A percentile compares a stretch with the other conserved stretches of the same genome.
These are phyloP conservation scores for Drosophila baimaii DNA, from an alignment of 1,140 invertebrate genomes.

Conservation along the genomic window DNA sequence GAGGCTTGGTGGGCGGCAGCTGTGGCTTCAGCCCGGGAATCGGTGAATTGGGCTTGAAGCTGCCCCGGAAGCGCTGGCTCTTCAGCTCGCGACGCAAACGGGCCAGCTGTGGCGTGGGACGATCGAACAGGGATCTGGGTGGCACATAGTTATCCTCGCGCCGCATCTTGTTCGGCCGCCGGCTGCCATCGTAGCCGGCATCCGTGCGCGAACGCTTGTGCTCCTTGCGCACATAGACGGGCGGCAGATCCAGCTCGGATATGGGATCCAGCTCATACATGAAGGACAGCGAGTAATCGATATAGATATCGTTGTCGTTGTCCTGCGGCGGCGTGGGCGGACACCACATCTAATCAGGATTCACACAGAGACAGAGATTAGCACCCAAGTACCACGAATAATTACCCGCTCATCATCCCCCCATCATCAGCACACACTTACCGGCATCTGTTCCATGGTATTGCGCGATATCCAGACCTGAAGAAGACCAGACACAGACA, in stretches of 20 bases:
- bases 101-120: constrained; percentile 90
- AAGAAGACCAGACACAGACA: constrained; percentile 7
- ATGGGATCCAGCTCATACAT: constrained; percentile 94
- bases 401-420: constrained; percentile 6
- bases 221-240: constrained; percentile 93
- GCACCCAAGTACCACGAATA: constrained; percentile 7
- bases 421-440: constrained; percentile 86
- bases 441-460: constrained; percentile 90
- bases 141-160: constrained; percentile 91
- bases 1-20: constrained; percentile 86
- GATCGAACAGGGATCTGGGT: constrained; percentile 94
- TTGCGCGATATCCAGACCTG: constrained; percentile 91
- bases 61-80: constrained; percentile 89
- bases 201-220: constrained; percentile 90
- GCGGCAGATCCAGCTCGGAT: constrained; percentile 92
- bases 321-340: constrained; percentile 96
- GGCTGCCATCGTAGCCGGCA: constrained; percentile 85
- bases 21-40: constrained; percentile 86
- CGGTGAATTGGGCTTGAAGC: constrained; percentile 87
- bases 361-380: constrained; percentile 29
- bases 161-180: constrained; percentile 87
- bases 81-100: constrained; percentile 92
- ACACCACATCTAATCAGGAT: constrained; percentile 92
- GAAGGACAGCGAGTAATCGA: constrained; percentile 93
- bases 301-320: constrained; percentile 93